Conservation (phyloP, 2,888 invertebrate species). For the Drosophila dives region DNA sequence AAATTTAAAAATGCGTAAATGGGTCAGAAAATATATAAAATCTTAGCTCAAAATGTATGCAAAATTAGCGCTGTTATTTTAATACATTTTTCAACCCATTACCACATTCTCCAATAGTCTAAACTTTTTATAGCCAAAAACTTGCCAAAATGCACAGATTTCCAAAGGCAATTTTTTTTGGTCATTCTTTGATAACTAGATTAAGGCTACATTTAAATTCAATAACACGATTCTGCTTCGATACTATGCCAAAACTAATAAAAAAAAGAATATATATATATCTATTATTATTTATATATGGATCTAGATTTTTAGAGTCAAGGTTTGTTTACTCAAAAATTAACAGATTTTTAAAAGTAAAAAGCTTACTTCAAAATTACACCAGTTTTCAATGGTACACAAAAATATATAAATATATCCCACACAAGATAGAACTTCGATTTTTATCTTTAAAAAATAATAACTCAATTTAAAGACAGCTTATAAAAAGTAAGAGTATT, state of each 20-base stretch:
- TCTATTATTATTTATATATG: background rate
- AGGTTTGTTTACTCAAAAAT: background rate
- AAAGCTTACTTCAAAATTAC: background rate
- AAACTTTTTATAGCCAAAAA: background rate
- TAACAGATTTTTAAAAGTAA: background rate
- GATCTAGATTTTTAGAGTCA: background rate
- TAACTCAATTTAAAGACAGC: background rate
- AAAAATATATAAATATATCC: too few species aligned
- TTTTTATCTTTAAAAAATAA: background rate
- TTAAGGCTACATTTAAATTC: background rate
- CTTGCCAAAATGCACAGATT: accelerated
- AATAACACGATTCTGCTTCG: accelerated
- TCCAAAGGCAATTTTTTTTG: background rate
- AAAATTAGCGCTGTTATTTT: too few species aligned
- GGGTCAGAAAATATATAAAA: too few species aligned
- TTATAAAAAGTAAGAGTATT: background rate
- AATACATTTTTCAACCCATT: too few species aligned
- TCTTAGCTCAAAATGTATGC: too few species aligned
- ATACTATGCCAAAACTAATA: background rate
- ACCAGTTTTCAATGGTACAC: accelerated
- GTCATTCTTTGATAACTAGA: background rate
- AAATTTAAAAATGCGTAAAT: too few species aligned
- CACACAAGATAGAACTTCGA: accelerated
- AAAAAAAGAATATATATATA: too few species aligned
- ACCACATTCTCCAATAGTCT: too few species aligned